Evolutionary conservation across 2,888 invertebrate genomes (phyloP).

Genomic region (Endomychus coccineus): DNA sequence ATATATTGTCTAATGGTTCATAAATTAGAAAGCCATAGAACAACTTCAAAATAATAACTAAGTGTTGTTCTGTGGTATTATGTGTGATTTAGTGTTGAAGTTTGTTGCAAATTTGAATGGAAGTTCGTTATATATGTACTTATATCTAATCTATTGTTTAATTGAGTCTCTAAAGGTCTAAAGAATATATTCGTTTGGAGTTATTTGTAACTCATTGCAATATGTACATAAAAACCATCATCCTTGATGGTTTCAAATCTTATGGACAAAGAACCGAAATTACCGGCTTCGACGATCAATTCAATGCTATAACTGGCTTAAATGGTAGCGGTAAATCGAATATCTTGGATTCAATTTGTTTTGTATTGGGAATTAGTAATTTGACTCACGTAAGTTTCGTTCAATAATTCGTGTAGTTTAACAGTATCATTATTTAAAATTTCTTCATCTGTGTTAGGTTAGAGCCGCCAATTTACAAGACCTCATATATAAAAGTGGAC

Average conservation of each 20-base stretch:
- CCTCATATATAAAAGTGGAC: conserved; percentile 95
- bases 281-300: conserved; percentile 85
- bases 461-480: conserved; percentile 86
- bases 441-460: conserved; percentile 67
- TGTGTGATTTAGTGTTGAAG: too few species aligned
- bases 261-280: conserved; percentile 91
- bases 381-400: conserved; percentile 68
- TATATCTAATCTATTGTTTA: too few species aligned
- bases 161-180: too few species aligned
- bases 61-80: too few species aligned
- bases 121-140: too few species aligned
- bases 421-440: too few species aligned
- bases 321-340: conserved; percentile 98
- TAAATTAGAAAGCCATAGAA: too few species aligned
- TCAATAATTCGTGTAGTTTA: conserved; percentile 4
- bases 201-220: too few species aligned
- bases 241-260: conserved; percentile 96
- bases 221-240: conserved; percentile 89
- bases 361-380: conserved; percentile 91
- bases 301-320: conserved; percentile 96
- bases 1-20: too few species aligned
- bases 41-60: too few species aligned
- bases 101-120: too few species aligned
- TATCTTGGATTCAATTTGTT: conserved; percentile 95
- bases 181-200: too few species aligned